Evolutionary conservation across 2,797 vertebrate genomes (phyloP), one percentile per base, ranked within the genome.

Genomic region (Melanotaenia maccullochi): DNA sequence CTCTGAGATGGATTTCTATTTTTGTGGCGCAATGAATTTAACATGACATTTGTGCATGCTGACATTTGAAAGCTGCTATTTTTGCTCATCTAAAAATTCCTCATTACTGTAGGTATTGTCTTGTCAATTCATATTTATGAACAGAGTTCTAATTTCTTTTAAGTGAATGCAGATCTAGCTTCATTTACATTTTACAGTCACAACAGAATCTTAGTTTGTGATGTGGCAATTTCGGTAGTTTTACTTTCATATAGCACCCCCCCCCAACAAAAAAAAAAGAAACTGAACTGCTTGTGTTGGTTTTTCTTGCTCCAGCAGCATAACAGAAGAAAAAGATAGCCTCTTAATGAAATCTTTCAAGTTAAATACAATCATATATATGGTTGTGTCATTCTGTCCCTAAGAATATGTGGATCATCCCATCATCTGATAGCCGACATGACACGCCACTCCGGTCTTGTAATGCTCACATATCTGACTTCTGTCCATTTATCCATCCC

Each of bases 121-220:
- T 77, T 59, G 13, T 78, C 40, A 18, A 76, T 78, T 62, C 67
- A 83, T 73, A 81, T 79, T 83, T 69, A 73, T 86, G 65, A 75
- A 77, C 60, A 61, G 5, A 40, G 1, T 55, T 67, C 28, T 71
- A 36, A 40, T 24, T 0, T 42, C 5, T 24, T 60, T 24, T 52
- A 65, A 65, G 68, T 35, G 2, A 73, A 75, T 80, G 51, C 59
- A 72, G 7, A 65, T 67, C 42, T 40, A 16, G 20, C 18, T 58
- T 79, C 73, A 33, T 47, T 47, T 47, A 9, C 71, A 79, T 56
- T 30, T 76, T 63, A 30, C 54, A 70, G 33, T 54, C 42, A 18
- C 22, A 44, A 71, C 28, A 55, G 20, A 0, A 59, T 49, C 47
- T 11, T 22, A 49, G 56, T 71, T 68, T 56, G 3, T 62, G 12